phyloP scores from a whole-genome alignment of 2,113 vertebrate species.

The Gambusia affinis region DNA sequence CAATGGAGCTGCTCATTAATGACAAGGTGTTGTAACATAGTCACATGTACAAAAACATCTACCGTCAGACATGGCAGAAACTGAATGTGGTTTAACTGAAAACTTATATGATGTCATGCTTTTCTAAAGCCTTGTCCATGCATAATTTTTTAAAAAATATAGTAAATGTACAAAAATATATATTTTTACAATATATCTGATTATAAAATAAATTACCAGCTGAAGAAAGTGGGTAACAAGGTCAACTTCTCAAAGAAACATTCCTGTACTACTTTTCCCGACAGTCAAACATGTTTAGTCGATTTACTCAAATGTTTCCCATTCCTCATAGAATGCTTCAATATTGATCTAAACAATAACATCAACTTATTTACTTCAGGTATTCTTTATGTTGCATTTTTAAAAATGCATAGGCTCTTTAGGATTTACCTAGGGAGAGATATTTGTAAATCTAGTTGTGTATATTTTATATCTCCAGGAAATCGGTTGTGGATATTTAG shows the following conservation, averaged over 20 bases:
- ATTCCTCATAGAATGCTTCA: not conserved
- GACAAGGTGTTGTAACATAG: constrained; percentile 73
- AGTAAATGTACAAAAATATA: not conserved
- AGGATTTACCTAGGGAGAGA: not conserved
- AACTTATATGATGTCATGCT: not conserved
- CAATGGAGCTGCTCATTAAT: constrained; percentile 82
- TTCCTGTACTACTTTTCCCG: too few relatives aligned
- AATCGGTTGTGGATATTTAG: not conserved
- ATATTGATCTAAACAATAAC: too few relatives aligned
- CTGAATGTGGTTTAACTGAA: not conserved
- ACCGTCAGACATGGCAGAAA: not conserved
- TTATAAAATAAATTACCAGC: not conserved
- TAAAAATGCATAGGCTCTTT: not conserved
- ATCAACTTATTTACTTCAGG: not conserved
- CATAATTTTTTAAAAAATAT: not conserved
- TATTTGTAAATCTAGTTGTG: not conserved
- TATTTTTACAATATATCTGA: not conserved
- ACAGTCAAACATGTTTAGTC: too few relatives aligned
- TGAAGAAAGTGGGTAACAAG: not conserved
- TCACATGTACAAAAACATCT: not conserved
- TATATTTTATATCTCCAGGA: not conserved
- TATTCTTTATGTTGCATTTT: not conserved
- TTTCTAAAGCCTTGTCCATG: too few relatives aligned
- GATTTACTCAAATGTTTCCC: not conserved
- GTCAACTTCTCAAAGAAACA: not conserved